Evolutionary conservation across 1,140 invertebrate species (phyloP).

Genomic region (Drosophila sp.): DNA sequence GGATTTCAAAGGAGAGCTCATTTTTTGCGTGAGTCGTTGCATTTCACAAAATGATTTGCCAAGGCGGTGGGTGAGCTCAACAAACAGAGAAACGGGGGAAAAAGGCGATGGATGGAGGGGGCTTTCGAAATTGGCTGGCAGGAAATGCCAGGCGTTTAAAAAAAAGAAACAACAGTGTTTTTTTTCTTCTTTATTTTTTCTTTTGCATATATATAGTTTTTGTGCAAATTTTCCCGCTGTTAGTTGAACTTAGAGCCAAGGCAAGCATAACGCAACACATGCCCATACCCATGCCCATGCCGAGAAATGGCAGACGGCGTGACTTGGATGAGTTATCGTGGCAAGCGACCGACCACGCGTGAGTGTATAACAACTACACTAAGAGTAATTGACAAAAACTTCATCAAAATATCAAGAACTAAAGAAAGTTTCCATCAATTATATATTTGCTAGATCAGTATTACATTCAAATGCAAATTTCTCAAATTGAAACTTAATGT

Average conservation of each 20-base stretch:
- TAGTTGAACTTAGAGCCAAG: constrained; percentile 54
- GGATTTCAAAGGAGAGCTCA: constrained; percentile 77
- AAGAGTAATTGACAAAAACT: not conserved
- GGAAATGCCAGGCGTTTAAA: constrained; percentile 63
- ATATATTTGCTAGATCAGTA: too few relatives aligned
- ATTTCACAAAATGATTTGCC: constrained; percentile 75
- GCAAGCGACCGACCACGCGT: constrained; percentile 55
- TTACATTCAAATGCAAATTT: too few relatives aligned
- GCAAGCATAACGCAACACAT: constrained; percentile 45
- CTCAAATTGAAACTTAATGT: too few relatives aligned
- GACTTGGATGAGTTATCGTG: constrained; percentile 70
- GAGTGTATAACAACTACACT: constrained; percentile 42
- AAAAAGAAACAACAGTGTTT: not conserved
- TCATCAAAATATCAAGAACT: too few relatives aligned
- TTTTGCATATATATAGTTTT: constrained; percentile 10
- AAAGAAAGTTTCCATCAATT: too few relatives aligned
- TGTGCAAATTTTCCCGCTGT: constrained; percentile 47
- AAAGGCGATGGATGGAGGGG: not conserved
- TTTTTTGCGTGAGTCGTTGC: constrained; percentile 74
- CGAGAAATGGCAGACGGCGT: constrained; percentile 68
- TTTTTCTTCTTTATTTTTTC: not conserved
- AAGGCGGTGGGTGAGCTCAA: constrained; percentile 35
- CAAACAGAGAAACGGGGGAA: not conserved
- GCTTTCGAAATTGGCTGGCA: constrained; percentile 40
- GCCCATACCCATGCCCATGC: constrained; percentile 55